Evolutionary conservation across 2,888 invertebrate species (phyloP).

Genomic region (Acleris sparsana): DNA sequence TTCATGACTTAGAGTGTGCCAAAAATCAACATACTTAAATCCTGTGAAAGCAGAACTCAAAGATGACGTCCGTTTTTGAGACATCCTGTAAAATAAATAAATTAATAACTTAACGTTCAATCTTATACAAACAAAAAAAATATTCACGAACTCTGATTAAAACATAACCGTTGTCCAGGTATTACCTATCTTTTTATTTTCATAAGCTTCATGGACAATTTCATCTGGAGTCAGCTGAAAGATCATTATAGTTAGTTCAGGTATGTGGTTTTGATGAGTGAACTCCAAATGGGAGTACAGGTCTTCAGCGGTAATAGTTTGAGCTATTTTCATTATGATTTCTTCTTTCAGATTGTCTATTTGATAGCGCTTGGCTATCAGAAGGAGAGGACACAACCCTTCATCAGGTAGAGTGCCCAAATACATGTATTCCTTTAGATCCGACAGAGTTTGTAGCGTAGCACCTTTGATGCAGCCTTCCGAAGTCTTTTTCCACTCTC

Average conservation of each 20-base stretch:
- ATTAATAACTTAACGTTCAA: too few species aligned
- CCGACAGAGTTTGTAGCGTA: constrained; percentile 50
- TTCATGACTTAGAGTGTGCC: too few species aligned
- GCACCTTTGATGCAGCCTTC: constrained; percentile 55
- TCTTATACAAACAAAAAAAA: too few species aligned
- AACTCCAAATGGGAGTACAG: constrained; percentile 54
- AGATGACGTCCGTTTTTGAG: too few species aligned
- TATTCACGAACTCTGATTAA: too few species aligned
- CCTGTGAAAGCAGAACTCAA: too few species aligned
- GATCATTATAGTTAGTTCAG: constrained; percentile 30
- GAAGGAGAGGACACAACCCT: constrained; percentile 53
- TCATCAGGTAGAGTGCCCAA: constrained; percentile 50
- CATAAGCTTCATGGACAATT: neutral
- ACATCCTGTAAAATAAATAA: too few species aligned
- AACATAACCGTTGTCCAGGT: too few species aligned
- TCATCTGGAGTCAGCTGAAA: neutral
- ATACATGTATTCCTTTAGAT: constrained; percentile 59
- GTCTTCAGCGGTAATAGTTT: constrained; percentile 43
- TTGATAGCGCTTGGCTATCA: constrained; percentile 56
- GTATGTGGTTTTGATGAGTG: constrained; percentile 53
- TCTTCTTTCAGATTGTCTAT: constrained; percentile 58
- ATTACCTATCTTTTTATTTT: neutral
- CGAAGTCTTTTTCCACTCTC: constrained; percentile 54
- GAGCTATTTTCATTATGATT: constrained; percentile 53
- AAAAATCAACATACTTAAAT: too few species aligned